Conservation (phyloP, 2,888 invertebrate genomes). For the Galeopsomyia nigrocyanea region DNA sequence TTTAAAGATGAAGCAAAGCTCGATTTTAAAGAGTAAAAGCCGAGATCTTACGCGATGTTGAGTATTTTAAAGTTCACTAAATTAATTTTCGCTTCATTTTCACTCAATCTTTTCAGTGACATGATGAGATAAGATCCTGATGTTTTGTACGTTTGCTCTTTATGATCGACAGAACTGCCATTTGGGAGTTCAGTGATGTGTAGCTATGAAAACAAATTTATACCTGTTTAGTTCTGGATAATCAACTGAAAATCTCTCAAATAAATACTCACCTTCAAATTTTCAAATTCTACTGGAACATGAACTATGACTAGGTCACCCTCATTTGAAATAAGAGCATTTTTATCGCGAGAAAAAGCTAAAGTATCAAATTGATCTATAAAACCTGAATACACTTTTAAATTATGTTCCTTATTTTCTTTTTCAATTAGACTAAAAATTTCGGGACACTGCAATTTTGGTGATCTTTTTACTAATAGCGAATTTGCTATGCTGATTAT, state of each 20-base stretch:
- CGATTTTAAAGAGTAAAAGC: too few species aligned
- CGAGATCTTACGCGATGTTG: not conserved
- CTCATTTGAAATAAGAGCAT: constrained; percentile 13
- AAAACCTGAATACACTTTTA: constrained; percentile 3
- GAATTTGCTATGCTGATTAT: constrained; percentile 3
- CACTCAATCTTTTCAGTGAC: not conserved
- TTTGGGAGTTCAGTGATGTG: not conserved
- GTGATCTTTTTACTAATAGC: not conserved
- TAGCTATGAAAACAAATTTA: constrained; percentile 7
- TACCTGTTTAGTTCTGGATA: not conserved
- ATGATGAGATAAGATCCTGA: not conserved
- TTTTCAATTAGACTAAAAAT: not conserved
- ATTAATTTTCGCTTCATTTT: not conserved
- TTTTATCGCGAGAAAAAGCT: not conserved
- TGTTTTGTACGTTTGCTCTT: not conserved
- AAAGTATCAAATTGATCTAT: constrained; percentile 8
- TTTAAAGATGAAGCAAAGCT: too few species aligned
- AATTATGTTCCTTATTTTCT: not conserved
- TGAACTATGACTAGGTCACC: not conserved
- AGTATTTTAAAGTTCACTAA: not conserved
- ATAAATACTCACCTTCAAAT: constrained; percentile 5
- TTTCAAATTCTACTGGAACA: constrained; percentile 6
- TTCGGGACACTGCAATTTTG: not conserved
- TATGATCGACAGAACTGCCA: not conserved
- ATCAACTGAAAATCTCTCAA: not conserved